A percentile compares a stretch with the other conserved stretches of the same genome.
Evolutionary conservation across 2,797 vertebrate species (phyloP).

Genomic region (Pipistrellus pygmaeus): DNA sequence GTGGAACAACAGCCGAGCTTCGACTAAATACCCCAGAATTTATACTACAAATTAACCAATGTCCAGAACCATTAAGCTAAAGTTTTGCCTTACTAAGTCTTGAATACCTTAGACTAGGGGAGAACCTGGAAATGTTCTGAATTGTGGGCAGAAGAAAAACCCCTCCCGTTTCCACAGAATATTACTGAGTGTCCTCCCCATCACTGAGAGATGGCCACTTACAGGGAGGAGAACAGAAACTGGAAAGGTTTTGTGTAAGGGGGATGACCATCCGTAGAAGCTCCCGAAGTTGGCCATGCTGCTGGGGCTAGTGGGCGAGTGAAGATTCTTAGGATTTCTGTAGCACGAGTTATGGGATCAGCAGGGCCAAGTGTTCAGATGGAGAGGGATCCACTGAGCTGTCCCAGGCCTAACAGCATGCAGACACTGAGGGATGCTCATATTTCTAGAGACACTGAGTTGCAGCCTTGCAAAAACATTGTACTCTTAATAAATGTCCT

Average conservation of each 20-base stretch:
- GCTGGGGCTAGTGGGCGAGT: not conserved
- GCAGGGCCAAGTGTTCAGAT: not conserved
- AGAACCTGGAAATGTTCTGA: slow-evolving; percentile 21
- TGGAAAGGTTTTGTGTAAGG: not conserved
- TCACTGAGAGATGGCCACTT: not conserved
- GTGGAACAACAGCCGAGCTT: not conserved
- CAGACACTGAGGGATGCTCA: not conserved
- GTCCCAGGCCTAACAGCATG: not conserved
- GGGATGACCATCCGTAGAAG: not conserved
- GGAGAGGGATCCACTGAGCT: not conserved
- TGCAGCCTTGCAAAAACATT: not conserved
- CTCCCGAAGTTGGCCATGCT: not conserved
- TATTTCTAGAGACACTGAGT: not conserved
- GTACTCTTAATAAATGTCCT: not conserved
- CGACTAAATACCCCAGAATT: not conserved
- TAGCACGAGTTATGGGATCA: not conserved
- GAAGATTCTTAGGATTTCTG: not conserved
- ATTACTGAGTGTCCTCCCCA: not conserved
- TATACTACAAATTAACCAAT: slow-evolving; percentile 1
- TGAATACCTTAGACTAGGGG: not conserved
- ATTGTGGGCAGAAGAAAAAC: not conserved
- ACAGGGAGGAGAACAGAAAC: not conserved
- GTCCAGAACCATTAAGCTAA: not conserved
- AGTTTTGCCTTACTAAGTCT: not conserved
- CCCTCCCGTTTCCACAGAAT: not conserved